These are phyloP conservation scores for Apotomis capreana DNA, from an alignment of 2,888 invertebrate species.

Conservation along the genomic window DNA sequence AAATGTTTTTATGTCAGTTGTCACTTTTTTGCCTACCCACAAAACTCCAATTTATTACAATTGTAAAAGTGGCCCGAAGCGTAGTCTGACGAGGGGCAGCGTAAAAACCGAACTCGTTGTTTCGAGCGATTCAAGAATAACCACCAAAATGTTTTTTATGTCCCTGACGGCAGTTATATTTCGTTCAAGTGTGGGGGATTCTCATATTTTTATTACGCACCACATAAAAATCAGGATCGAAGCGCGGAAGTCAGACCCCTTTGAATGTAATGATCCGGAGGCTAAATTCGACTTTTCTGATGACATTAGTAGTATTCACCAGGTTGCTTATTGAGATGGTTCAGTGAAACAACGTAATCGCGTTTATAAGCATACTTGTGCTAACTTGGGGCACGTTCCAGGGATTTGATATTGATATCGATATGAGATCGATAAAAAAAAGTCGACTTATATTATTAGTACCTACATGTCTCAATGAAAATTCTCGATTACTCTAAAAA, in stretches of 20 bases:
- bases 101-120: slow-evolving; percentile 33
- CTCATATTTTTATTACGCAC: slow-evolving; percentile 77
- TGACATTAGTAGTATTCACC: too few relatives aligned
- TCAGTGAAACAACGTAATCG: too few relatives aligned
- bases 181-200: slow-evolving; percentile 66
- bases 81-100: slow-evolving; percentile 14
- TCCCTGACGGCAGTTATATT: slow-evolving; percentile 73
- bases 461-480: too few relatives aligned
- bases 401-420: too few relatives aligned
- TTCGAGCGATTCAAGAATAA: slow-evolving; percentile 57
- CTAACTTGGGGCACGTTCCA: too few relatives aligned
- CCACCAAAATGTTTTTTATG: slow-evolving; percentile 65
- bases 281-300: background rate
- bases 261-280: slow-evolving; percentile 57
- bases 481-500: too few relatives aligned
- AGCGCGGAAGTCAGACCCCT: slow-evolving; percentile 53
- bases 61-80: slow-evolving; percentile 26
- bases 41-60: slow-evolving; percentile 20
- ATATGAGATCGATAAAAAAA: too few relatives aligned
- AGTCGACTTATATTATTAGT: too few relatives aligned
- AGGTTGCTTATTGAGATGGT: too few relatives aligned
- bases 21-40: slow-evolving; percentile 12
- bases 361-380: too few relatives aligned
- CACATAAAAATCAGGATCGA: slow-evolving; percentile 70
- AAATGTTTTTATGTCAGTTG: slow-evolving; percentile 26